A percentile compares a stretch with the other conserved stretches of the same genome.
Evolutionary conservation across 2,797 vertebrate species (phyloP).

Genomic region (Galago senegalensis): DNA sequence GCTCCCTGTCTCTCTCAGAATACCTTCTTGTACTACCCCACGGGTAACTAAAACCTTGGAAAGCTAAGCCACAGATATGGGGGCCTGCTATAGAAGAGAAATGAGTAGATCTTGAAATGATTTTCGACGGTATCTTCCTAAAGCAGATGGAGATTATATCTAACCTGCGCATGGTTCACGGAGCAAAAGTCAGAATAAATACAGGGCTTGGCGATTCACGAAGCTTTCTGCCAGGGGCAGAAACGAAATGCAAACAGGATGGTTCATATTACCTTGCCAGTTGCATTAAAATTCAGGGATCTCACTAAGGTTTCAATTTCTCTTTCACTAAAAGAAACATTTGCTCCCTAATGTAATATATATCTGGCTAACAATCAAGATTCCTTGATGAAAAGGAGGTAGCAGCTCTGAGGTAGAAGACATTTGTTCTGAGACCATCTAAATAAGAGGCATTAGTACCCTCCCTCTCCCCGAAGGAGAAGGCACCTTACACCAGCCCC

Average conservation of each 20-base stretch:
- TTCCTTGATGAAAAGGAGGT: slow-evolving; percentile 78
- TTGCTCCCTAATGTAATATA: slow-evolving; percentile 86
- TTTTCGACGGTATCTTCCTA: neutral
- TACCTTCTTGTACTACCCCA: neutral
- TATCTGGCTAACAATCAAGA: slow-evolving; percentile 83
- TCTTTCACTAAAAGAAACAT: slow-evolving; percentile 69
- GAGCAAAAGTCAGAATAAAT: neutral
- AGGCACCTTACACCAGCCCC: neutral
- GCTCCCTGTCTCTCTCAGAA: neutral
- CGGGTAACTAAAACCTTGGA: neutral
- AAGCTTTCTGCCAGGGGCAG: slow-evolving; percentile 7
- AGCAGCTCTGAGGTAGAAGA: slow-evolving; percentile 57
- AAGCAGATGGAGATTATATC: neutral
- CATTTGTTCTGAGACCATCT: neutral
- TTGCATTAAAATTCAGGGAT: slow-evolving; percentile 86
- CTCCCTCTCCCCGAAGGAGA: neutral
- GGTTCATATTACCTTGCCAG: slow-evolving; percentile 78
- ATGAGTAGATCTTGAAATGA: neutral
- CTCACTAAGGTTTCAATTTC: slow-evolving; percentile 79
- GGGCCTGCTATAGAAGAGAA: neutral
- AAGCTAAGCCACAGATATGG: neutral
- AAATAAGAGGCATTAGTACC: neutral
- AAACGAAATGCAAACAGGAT: slow-evolving; percentile 74
- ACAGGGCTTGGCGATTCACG: neutral
- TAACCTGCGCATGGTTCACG: neutral